Evolutionary conservation across 2,888 invertebrate genomes (phyloP).

Genomic region (Tachina fera): DNA sequence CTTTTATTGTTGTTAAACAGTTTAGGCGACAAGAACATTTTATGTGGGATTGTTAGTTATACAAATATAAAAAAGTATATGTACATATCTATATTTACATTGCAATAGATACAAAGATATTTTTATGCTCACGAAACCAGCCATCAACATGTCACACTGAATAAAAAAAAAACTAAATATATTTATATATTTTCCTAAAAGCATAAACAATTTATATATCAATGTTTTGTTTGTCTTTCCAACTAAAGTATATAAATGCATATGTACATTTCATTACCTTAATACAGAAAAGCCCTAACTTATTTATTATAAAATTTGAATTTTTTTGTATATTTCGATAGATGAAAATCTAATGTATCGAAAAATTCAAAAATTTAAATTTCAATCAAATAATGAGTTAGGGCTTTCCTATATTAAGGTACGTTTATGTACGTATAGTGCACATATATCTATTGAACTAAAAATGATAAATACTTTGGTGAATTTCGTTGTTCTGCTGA

Average conservation of each 20-base stretch:
- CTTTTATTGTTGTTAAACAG: background rate
- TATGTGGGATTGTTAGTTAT: background rate
- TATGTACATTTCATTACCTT: no score
- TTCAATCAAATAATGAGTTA: no score
- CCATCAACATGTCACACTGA: background rate
- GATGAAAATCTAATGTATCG: no score
- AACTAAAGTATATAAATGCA: background rate
- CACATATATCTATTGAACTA: conserved; percentile 56
- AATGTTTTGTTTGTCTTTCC: conserved; percentile 7
- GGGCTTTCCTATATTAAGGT: no score
- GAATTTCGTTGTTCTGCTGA: conserved; percentile 64
- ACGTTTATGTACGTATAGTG: no score
- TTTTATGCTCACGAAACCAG: background rate
- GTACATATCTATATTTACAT: background rate
- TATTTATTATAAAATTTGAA: no score
- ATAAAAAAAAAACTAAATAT: background rate
- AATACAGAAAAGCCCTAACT: no score
- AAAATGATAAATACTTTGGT: conserved; percentile 66
- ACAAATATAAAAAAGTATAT: background rate
- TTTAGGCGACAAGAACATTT: background rate
- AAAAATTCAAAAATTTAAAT: no score
- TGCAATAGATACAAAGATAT: conserved; percentile 9
- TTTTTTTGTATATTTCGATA: no score
- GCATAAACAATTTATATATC: background rate
- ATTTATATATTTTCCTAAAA: conserved; percentile 17